Evolutionary conservation across 92 coral and sea anemone genomes (phyloP), one percentile per base, ranked within the genome.

Genomic region (Pocillopora grandis): DNA sequence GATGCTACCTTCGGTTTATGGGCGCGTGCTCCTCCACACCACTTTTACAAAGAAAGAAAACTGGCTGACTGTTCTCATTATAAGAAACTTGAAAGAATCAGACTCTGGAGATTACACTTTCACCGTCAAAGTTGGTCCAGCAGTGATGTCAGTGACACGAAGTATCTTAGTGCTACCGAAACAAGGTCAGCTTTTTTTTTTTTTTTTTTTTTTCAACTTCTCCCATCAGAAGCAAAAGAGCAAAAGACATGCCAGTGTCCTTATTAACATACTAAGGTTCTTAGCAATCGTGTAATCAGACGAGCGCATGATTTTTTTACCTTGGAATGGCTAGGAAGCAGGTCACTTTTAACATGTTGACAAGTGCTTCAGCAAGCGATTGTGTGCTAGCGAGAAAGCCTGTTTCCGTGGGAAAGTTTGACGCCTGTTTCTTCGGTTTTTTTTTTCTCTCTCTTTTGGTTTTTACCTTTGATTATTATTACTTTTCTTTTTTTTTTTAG

Each of bases 61-160:
- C 81, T 96, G 98, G 98, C 79, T 90, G 14, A 90, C 90, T 55
- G 90, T 76, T 35, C 85, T 96, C 20, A 87, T 87, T 21, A 89
- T 96, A 61, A 87, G 70, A 61, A 48, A 88, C 17, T 88, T 87
- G 65, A 93, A 92, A 64, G 83, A 76, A 42, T 84, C 86, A 6
- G 98, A 96, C 83, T 83, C 94, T 15, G 98, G 93, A 12, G 92
- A 85, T 35, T 96, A 94, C 69, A 92, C 88, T 5, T 96, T 96
- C 88, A 90, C 91, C 72, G 89, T 96, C 52, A 81, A 66, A 23
- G 80, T 89, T 80, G 97, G 97, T 18, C 92, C 91, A 35, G 92
- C 92, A 5, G 70, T 73, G 5, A 80, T 88, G 21, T 56, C 77
- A 31, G 67, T 84, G 56, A 82, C 77, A 49, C 64, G 85, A 58